Base-by-base conservation (phyloP, 30 jellyfish, hydroid and myxozoan species). In the Pseudorhiza aurosa region DNA sequence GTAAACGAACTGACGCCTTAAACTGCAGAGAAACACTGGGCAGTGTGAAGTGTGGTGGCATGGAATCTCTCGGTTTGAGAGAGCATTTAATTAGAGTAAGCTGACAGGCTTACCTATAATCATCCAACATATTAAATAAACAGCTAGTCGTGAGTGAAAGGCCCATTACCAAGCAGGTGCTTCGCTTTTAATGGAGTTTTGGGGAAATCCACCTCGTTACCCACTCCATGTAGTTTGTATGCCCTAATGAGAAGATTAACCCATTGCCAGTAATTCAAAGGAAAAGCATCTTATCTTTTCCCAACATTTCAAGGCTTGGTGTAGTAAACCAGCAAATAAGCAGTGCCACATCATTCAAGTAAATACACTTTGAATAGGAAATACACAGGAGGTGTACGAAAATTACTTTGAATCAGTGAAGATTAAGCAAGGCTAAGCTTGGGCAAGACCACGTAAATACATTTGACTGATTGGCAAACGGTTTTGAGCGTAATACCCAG, bases 121-220 rank as follows among this genome's bases (percentile, higher is more conserved):
- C 63, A 47, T 51, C 35, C 2, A 30, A 46, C 0, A 44, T 51
- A 50, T 44, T 44, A 72, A 19, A 47, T 19, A 71, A 51, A 36
- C 55, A 24, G 84, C 10, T 31, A 47, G 84, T 33, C 30, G 40
- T 47, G 51, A 71, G 27, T 68, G 51, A 27, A 31, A 47, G 62
- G 14, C 45, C 35, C 22, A 71, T 71, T 37, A 21, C 44, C 84
- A 19, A 27, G 40, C 84, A 71, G 84, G 84, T 71, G 84, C 84
- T 35, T 4, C 30, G 30, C 47, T 65, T 31, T 14, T 44, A 42
- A 18, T 15, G 72, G 84, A 31, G 46, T 71, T 71, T 1, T 47
- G 36, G 67, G 67, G 36, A 53, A 19, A 53, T 53, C 67, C 67
- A 53, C 67, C 6, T 36, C 35, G 24, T 53, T 53, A 53, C 67